Base-by-base conservation (phyloP, 2,888 invertebrate species). In the Calameuta filiformis region DNA sequence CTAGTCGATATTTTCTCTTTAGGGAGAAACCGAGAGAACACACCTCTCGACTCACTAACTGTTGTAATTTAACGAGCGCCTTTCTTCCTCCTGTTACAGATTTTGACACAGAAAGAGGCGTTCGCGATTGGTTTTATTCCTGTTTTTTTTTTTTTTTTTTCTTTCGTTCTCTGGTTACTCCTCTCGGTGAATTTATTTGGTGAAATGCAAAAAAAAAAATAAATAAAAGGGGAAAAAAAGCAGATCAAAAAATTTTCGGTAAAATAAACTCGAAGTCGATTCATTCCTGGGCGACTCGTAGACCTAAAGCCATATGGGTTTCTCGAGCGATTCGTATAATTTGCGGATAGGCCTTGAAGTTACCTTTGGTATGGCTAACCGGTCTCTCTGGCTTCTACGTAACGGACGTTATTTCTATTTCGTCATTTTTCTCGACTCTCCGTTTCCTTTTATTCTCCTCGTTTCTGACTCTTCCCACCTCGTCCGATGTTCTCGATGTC, bases 11-110 rank as follows among this genome's bases (percentile, higher is more conserved):
- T 40, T 40, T 15, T 40, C 40, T 40, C 12, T 40, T 40, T 40
- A 40, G 40, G 40, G 40, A 40, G 40, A 40, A 40, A 40, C 15
- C 12, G 4, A 40, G 15, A 40, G 40, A 40, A 30, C 35, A 30
- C 75, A 68, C 33, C 75, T 31, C 11, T 34, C 56, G 34, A 34
- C 31, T n/a, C 74, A 73, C 71, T 79, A 81, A 87, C 88, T 88
- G 88, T 88, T 84, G 85, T 86, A 86, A 87, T 87, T 87, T 88
- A 88, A 88, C 87, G 88, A 88, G 88, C 83, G 76, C 81, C 75
- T 82, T 85, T 84, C 82, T 79, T 80, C 80, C 83, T 84, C 71
- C 75, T 69, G 77, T 77, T 73, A 77, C 77, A 77, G 69, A 73
- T 77, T 75, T 74, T 77, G 75, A 75, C 75, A 77, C 77, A 74